Base-by-base conservation (phyloP, 2,888 invertebrate genomes). In the Chironomus riparius region DNA sequence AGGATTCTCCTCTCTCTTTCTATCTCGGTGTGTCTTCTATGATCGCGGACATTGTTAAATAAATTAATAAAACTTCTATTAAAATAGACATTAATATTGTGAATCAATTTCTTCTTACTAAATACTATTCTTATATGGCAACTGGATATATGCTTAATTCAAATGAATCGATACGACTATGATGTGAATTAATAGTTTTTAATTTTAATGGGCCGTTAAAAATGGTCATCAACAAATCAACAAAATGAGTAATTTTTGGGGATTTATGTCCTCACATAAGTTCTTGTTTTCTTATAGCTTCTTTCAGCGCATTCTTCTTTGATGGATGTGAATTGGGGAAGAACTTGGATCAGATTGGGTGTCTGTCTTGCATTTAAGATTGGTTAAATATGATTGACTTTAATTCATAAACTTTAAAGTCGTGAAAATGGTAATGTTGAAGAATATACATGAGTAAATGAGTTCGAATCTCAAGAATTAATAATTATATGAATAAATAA, bases 161-260 rank as follows among this genome's bases (percentile, higher is more conserved):
- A 18, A 47, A 69, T 24, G 56, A 70, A 70, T 70, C 47, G 70
- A 70, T 70, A 47, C 38, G 38, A 38, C 22, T 22, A 65, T 24
- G 65, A 21, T 24, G 65, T 24, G 65, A 65, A 65, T 65, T 65
- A 65, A 65, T 65, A 65, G 61, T 62, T 73, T 65, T 62, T 73
- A 65, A 73, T 65, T 74, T 74, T 47, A 68, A 74, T 47, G 21
- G 65, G 62, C n/a, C 68, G 74, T 68, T 68, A 61, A 74, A 74
- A 74, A 74, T 24, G 74, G 48, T 74, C 74, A 74, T 74, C 74
- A 74, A 74, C 74, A 74, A 74, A 74, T 74, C 74, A 74, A 74
- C 74, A 47, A 68, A 47, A 65, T 47, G 47, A 74, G 22, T 48
- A 47, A 68, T 68, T 68, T 56, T 48, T 74, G 21, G 65, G 68